A percentile compares a stretch with the other conserved stretches of the same genome.
phyloP scores from a whole-genome alignment of 2,797 vertebrate genomes.

The Anableps anableps region DNA sequence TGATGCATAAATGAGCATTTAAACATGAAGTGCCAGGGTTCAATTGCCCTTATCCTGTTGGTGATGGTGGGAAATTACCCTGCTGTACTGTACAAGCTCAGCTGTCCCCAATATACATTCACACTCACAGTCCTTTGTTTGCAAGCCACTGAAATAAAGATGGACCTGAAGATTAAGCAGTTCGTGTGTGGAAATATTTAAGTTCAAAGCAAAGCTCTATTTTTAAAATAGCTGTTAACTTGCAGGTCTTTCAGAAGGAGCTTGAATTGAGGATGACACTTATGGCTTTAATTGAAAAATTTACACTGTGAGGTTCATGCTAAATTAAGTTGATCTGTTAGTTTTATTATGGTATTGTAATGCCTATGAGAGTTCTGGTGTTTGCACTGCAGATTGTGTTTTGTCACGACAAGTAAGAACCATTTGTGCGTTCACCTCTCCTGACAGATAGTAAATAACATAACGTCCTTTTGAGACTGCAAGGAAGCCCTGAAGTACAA shows the following conservation, averaged over 20 bases:
- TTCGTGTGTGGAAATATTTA: conserved; percentile 66
- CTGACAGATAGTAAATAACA: neutral
- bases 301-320: conserved; percentile 42
- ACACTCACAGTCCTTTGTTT: conserved; percentile 28
- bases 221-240: conserved; percentile 72
- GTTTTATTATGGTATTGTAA: conserved; percentile 54
- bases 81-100: conserved; percentile 31
- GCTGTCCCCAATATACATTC: conserved; percentile 5
- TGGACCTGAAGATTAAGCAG: conserved; percentile 59
- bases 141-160: conserved; percentile 55
- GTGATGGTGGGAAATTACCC: conserved; percentile 55
- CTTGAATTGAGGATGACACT: conserved; percentile 40
- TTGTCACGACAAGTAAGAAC: conserved; percentile 12
- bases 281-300: conserved; percentile 55
- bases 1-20: conserved; percentile 75
- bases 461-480: neutral
- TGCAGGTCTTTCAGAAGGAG: conserved; percentile 61
- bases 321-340: conserved; percentile 56
- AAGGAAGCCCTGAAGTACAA: neutral
- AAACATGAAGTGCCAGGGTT: conserved; percentile 69
- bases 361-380: conserved; percentile 16
- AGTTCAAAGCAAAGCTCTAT: conserved; percentile 65
- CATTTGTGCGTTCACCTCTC: neutral
- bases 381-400: conserved; percentile 27
- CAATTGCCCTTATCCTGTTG: conserved; percentile 73